Evolutionary conservation across 2,888 invertebrate genomes (phyloP), one percentile per base, ranked within the genome.

Genomic region (Tipula lateralis): DNA sequence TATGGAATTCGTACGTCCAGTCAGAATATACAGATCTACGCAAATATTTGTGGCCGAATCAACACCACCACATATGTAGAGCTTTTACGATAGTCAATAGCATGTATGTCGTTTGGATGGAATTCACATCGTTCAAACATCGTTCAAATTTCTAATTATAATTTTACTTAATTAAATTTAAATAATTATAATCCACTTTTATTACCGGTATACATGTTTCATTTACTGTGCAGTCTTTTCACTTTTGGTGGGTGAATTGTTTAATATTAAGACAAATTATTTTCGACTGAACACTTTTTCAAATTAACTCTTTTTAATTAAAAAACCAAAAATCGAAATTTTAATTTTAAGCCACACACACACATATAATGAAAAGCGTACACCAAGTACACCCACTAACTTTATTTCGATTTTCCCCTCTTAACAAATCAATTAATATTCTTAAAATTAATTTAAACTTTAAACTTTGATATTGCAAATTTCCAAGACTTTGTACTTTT

Each of bases 371-470:
- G 19, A 66, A 24, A 66, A 66, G 3, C 36, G 6, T 36, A 34
- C 12, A 34, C 12, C 36, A 32, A 7, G 9, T 32, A 32, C 39
- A 19, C 50, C 6, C 50, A 16, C 19, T 19, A 50, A 50, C 6
- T 66, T 66, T 66, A 24, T 66, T 66, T 66, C 44, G 9, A 1
- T 39, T 50, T 50, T 16, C 12, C 44, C 5, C 66, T 66, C 66
- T 66, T 66, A 24, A 66, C 66, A 66, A 66, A 66, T 66, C 66
- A 66, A 66, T 66, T 66, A 66, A 66, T 16, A 16, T 16, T 44
- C 44, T n/a, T 44, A 44, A 66, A 66, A 66, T 66, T 66, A 24
- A 66, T 66, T 66, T 66, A 66, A 66, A 66, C 24, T 66, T 66
- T 66, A 66, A 66, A 66, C 66, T 66, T 66, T 24, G 24, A 66